phyloP scores from a whole-genome alignment of 2,888 invertebrate species.

The Octodonta nipae region DNA sequence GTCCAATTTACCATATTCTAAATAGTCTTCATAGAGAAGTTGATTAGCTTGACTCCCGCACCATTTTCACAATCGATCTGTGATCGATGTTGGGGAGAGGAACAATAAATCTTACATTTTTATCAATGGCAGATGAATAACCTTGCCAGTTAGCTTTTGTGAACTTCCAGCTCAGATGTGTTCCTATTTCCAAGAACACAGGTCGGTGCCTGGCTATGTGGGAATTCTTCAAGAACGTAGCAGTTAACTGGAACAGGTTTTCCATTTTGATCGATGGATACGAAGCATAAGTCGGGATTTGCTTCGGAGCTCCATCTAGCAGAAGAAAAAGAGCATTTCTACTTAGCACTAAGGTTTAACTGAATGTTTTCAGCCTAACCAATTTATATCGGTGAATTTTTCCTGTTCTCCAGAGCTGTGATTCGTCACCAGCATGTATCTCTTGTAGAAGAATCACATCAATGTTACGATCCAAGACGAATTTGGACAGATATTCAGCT shows the following conservation, averaged over 20 bases:
- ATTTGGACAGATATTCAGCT: no score
- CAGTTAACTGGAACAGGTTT: neutral
- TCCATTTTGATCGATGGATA: no score
- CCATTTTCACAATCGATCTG: neutral
- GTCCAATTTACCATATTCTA: no score
- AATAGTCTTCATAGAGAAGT: neutral
- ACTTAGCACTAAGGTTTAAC: no score
- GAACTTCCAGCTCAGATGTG: neutral
- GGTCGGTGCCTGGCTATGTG: conserved; percentile 1
- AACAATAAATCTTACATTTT: neutral
- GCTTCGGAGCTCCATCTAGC: no score
- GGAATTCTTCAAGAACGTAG: neutral
- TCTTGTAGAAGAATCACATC: no score
- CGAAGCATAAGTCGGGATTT: neutral
- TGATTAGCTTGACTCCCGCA: neutral
- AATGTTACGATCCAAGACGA: no score
- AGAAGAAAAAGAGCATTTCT: no score
- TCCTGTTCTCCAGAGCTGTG: no score
- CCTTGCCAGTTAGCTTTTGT: neutral
- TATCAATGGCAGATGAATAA: neutral
- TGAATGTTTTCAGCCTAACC: no score
- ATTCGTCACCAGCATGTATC: no score
- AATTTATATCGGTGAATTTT: no score
- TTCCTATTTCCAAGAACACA: neutral
- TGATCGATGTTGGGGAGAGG: neutral